phyloP scores from a whole-genome alignment of 2,113 vertebrate genomes.

The Phalacrocorax brasilianus region DNA sequence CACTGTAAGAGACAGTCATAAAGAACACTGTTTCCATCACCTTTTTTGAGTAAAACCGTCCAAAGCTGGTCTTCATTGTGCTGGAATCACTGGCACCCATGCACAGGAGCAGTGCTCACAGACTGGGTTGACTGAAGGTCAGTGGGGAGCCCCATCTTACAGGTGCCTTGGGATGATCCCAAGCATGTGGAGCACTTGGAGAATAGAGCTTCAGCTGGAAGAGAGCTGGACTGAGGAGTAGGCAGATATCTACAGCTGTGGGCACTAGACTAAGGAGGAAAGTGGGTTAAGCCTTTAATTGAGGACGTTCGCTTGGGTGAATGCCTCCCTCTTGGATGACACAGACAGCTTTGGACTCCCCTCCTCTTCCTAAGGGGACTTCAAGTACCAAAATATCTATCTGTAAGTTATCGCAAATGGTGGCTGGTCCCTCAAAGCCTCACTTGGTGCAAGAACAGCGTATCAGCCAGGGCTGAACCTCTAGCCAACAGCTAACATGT shows the following conservation, averaged over 20 bases:
- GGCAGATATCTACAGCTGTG: not conserved
- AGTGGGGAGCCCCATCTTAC: not conserved
- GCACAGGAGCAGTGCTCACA: not conserved
- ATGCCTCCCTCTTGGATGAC: not conserved
- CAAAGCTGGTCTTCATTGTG: not conserved
- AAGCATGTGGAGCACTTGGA: not conserved
- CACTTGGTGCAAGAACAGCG: not conserved
- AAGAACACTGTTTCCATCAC: not conserved
- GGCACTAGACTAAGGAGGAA: not conserved
- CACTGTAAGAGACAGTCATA: too few relatives aligned
- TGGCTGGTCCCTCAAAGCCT: not conserved
- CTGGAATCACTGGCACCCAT: not conserved
- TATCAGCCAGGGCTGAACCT: not conserved
- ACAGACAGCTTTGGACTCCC: not conserved
- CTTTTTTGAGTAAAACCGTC: not conserved
- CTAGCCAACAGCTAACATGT: accelerated
- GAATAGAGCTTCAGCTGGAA: not conserved
- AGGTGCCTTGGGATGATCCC: not conserved
- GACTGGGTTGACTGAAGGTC: not conserved
- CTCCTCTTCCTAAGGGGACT: not conserved
- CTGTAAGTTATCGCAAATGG: not conserved
- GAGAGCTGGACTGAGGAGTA: not conserved
- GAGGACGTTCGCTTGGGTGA: not conserved
- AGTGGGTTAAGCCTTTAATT: not conserved
- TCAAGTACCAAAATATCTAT: not conserved